Base-by-base conservation (phyloP, 2,113 vertebrate genomes). In the Dasyprocta punctata region DNA sequence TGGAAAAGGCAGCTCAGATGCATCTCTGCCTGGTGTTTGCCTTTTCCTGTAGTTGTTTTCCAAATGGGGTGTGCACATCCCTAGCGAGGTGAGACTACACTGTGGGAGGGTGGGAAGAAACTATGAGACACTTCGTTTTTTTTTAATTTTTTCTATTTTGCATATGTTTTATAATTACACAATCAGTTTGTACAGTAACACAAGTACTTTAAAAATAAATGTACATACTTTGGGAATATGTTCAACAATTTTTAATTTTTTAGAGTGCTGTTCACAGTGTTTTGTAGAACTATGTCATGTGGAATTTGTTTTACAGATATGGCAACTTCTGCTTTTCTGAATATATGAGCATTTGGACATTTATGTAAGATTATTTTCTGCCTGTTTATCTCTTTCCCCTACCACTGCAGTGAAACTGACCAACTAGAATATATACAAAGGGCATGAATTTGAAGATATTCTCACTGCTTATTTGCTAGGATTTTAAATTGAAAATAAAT, bases 401-500 rank as follows among this genome's bases (percentile, higher is more conserved):
- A n/a, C 9, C 26, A 17, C 36, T 22, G 2, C 1, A 5, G 85
- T 61, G 58, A 86, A 75, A n/a, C 47, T 89, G 78, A 20, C 30
- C 61, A 86, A 47, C 30, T 22, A 60, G 44, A 78, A n/a, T 49
- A 61, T 20, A 1, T 60, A 20, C 1, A 33, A 38, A 77, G 20
- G 20, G 5, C 60, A 3, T 56, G 73, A 90, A 63, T 33, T 78
- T 3, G 3, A 89, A 65, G 78, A 36, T 47, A 92, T 61, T 67
- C 7, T 82, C 58, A n/a, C 17, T 52, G 3, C 44, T 90, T 89
- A 38, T 89, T 86, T 84, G 22, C 17, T 17, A 38, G 71, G 36
- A 73, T 80, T 92, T 61, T 38, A 71, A 84, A 56, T 26, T 69
- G 60, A 86, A 91, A 75, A 86, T 89, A 22, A 85, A 93, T 67